Evolutionary conservation across 2,888 invertebrate genomes (phyloP).

Genomic region (Heliconius cydno): DNA sequence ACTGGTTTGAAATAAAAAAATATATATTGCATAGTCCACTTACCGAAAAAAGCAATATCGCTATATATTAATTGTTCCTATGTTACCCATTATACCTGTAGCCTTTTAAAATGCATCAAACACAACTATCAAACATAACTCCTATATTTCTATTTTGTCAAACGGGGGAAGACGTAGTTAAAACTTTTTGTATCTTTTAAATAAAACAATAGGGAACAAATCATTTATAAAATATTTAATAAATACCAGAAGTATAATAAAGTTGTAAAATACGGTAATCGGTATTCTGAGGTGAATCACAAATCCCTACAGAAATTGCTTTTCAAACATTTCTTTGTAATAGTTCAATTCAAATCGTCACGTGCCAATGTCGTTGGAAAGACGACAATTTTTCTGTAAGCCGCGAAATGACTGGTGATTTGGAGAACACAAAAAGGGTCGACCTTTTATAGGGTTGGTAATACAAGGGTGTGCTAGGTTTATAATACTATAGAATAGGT

Average conservation of each 20-base stretch:
- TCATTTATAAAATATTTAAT: too few species aligned
- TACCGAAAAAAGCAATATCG: too few species aligned
- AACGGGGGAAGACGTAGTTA: too few species aligned
- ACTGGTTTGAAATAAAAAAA: too few species aligned
- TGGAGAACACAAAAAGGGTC: slow-evolving; percentile 73
- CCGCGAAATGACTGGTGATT: slow-evolving; percentile 70
- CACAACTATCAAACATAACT: too few species aligned
- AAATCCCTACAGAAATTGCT: slow-evolving; percentile 38
- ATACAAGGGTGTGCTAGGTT: slow-evolving; percentile 34
- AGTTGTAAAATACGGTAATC: slow-evolving; percentile 10
- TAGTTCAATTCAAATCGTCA: slow-evolving; percentile 50
- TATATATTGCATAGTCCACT: too few species aligned
- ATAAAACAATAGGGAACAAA: too few species aligned
- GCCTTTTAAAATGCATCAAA: too few species aligned
- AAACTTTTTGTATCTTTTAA: too few species aligned
- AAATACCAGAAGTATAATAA: not conserved
- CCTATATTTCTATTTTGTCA: too few species aligned
- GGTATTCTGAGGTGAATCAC: slow-evolving; percentile 33
- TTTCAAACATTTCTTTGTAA: slow-evolving; percentile 40
- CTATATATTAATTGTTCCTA: too few species aligned
- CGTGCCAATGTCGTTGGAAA: slow-evolving; percentile 48
- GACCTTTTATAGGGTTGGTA: slow-evolving; percentile 48
- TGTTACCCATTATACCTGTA: too few species aligned
- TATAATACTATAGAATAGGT: slow-evolving; percentile 1
- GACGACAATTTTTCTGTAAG: slow-evolving; percentile 58